These are phyloP conservation scores for Daktulosphaira vitifoliae DNA, from an alignment of 1,140 invertebrate genomes.

Conservation along the genomic window DNA sequence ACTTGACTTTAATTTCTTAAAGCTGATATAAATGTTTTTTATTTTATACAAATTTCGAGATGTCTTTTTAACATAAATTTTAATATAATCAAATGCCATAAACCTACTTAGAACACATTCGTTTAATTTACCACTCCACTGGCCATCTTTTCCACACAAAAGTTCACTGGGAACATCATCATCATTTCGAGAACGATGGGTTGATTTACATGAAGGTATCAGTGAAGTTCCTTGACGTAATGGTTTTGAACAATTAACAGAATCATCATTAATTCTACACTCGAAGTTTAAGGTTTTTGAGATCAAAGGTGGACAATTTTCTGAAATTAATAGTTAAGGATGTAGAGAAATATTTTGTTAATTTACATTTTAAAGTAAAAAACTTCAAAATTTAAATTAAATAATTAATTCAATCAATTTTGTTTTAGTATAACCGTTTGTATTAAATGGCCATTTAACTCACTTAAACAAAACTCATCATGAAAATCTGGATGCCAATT, in stretches of 20 bases:
- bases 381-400: no score
- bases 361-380: no score
- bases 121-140: not conserved
- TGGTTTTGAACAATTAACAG: not conserved
- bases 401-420: no score
- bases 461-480: constrained; percentile 2
- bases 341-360: no score
- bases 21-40: no score
- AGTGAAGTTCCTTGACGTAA: not conserved
- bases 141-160: not conserved
- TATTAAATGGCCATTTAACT: no score
- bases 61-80: no score
- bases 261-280: not conserved
- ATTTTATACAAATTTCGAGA: no score
- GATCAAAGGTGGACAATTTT: not conserved
- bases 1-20: no score
- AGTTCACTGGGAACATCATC: not conserved
- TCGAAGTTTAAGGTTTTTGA: not conserved
- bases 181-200: not conserved
- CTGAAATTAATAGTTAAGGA: no score
- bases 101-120: not conserved
- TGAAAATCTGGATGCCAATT: not conserved
- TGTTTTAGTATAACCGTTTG: no score
- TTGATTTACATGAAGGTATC: not conserved
- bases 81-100: no score